phyloP scores from a whole-genome alignment of 2,113 vertebrate genomes.

The Mormyrus iriodes region DNA sequence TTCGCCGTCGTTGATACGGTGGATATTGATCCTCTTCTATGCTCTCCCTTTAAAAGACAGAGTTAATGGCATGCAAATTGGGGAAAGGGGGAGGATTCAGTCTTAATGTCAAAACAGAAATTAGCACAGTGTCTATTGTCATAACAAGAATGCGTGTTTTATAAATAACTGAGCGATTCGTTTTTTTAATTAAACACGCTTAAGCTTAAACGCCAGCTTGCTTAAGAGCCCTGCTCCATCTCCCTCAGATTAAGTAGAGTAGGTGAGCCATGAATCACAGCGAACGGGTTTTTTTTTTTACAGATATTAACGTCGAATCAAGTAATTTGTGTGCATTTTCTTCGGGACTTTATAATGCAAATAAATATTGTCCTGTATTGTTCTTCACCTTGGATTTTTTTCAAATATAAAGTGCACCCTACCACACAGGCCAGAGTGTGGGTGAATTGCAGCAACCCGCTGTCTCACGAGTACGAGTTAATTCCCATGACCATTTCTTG shows the following conservation, averaged over 20 bases:
- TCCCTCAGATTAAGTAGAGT: background rate
- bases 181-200: conserved; percentile 4
- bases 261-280: conserved; percentile 3
- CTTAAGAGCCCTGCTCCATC: background rate
- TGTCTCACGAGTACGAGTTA: background rate
- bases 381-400: background rate
- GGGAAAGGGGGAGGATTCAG: background rate
- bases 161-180: background rate
- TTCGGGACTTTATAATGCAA: background rate
- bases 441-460: background rate
- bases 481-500: background rate
- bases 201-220: background rate
- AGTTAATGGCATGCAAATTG: conserved; percentile 8
- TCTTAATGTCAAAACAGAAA: conserved; percentile 11
- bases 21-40: background rate
- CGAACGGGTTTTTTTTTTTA: background rate
- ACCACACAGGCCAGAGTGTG: background rate
- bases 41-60: too few relatives aligned
- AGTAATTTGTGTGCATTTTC: background rate
- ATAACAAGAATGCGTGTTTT: conserved; percentile 9
- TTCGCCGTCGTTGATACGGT: background rate
- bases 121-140: conserved; percentile 7
- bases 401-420: background rate
- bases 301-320: background rate
- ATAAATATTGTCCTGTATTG: background rate